Base-by-base conservation (phyloP, 2,797 vertebrate species). In the Ctenochaetus hawaiiensis region DNA sequence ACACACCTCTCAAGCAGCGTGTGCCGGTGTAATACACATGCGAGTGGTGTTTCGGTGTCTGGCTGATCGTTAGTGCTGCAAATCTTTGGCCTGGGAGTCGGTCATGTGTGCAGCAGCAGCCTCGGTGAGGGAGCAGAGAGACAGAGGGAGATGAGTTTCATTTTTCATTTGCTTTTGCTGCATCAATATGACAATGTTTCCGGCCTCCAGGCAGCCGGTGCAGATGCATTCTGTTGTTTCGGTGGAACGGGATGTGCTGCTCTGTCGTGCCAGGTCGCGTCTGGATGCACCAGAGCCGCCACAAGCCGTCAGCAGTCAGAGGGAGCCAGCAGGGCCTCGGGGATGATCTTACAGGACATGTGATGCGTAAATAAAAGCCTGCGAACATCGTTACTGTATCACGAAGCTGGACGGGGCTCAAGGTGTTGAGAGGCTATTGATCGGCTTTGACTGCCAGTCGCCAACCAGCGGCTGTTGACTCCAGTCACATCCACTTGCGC, bases 1-100 rank as follows among this genome's bases (percentile, higher is more conserved):
- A 71, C 2, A 63, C 75, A 79, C 69, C 67, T 80, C 72, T 80
- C 7, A 11, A 74, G 78, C 57, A 59, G 72, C 39, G 62, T 84
- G 77, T 69, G 58, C 39, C 67, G 5, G 47, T 12, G 79, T 67
- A 82, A 8, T 10, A 82, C 72, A 72, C 79, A 77, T 77, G 68
- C 18, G 48, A 79, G 65, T 51, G 56, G 22, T 2, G 60, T 74
- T 67, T 49, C 75, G n/a, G 39, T 26, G 73, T 78, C 62, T 34
- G 47, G 52, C 26, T 30, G 2, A 4, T 30, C 4, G 26, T 30
- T 30, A 30, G 26, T 3, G 70, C 62, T 17, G 57, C 22, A 8
- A 52, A 63, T 78, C 72, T 26, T 53, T 68, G 17, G 2, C 64
- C 63, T 14, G 0, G 45, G 30, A 80, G 57, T 66, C 74, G 68